Conservation (phyloP, 2,888 invertebrate species). For the Flabesymbios commensalis region DNA sequence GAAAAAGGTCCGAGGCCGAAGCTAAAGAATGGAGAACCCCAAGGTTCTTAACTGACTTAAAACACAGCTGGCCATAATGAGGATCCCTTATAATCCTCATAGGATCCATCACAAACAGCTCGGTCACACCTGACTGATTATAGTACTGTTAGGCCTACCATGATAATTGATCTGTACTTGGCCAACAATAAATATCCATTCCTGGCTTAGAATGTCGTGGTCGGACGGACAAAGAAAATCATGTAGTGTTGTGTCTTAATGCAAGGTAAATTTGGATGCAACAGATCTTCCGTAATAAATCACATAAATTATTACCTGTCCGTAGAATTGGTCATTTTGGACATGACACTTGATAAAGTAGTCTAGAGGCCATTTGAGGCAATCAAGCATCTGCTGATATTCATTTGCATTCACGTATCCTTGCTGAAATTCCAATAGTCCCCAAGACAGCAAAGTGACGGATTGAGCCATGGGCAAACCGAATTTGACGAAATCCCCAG, state of each 20-base stretch:
- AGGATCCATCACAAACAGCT: too few species aligned
- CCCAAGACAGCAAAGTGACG: slow-evolving; percentile 39
- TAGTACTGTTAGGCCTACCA: too few species aligned
- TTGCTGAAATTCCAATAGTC: slow-evolving; percentile 38
- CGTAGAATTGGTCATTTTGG: slow-evolving; percentile 24
- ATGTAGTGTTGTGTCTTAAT: too few species aligned
- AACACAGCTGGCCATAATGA: too few species aligned
- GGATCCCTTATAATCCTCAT: too few species aligned
- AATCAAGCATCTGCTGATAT: slow-evolving; percentile 37
- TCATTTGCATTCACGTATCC: slow-evolving; percentile 37
- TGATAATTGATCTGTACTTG: too few species aligned
- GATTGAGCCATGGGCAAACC: slow-evolving; percentile 44
- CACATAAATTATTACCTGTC: slow-evolving; percentile 24
- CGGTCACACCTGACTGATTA: too few species aligned
- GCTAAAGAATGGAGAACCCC: too few species aligned
- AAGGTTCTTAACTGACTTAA: too few species aligned
- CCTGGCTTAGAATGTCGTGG: too few species aligned
- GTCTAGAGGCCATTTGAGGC: slow-evolving; percentile 67
- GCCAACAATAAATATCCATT: not conserved
- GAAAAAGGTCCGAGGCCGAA: too few species aligned
- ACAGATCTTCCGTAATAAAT: not conserved
- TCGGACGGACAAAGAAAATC: too few species aligned
- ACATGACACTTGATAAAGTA: slow-evolving; percentile 66
- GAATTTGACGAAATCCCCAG: slow-evolving; percentile 46
- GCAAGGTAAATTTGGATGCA: not conserved